These are phyloP conservation scores for Oncorhynchus masou DNA, from an alignment of 2,113 vertebrate species.

Conservation along the genomic window DNA sequence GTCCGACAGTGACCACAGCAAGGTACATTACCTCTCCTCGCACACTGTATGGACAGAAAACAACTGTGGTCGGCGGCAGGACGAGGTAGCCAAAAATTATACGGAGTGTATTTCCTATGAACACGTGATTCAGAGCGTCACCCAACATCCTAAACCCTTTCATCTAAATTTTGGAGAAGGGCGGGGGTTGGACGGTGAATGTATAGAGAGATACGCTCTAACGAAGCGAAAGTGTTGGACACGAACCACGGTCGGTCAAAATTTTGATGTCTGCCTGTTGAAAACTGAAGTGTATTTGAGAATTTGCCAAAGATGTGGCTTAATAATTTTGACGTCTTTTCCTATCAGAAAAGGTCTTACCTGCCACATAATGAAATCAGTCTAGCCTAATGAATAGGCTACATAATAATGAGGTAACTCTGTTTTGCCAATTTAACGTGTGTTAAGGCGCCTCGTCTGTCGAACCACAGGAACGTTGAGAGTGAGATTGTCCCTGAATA, in stretches of 20 bases:
- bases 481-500: too few species aligned
- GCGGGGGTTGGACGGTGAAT: conserved; percentile 52
- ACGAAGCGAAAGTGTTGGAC: conserved; percentile 18
- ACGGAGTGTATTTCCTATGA: conserved; percentile 78
- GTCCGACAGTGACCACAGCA: conserved; percentile 64
- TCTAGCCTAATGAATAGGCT: too few species aligned
- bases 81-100: conserved; percentile 74
- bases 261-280: neutral
- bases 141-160: conserved; percentile 78
- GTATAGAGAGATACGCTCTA: neutral
- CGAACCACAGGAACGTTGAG: too few species aligned
- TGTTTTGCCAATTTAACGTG: too few species aligned
- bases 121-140: conserved; percentile 80
- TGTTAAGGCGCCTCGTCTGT: too few species aligned
- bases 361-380: too few species aligned
- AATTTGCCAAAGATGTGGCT: neutral
- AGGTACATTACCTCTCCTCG: conserved; percentile 69
- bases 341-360: neutral
- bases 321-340: neutral
- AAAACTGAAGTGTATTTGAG: neutral
- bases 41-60: conserved; percentile 65
- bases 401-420: too few species aligned
- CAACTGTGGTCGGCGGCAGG: conserved; percentile 71
- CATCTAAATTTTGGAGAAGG: conserved; percentile 73
- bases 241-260: neutral